A percentile compares a stretch with the other conserved stretches of the same genome.
phyloP scores from a whole-genome alignment of 2,797 vertebrate genomes.

The Delichon dasypus region DNA sequence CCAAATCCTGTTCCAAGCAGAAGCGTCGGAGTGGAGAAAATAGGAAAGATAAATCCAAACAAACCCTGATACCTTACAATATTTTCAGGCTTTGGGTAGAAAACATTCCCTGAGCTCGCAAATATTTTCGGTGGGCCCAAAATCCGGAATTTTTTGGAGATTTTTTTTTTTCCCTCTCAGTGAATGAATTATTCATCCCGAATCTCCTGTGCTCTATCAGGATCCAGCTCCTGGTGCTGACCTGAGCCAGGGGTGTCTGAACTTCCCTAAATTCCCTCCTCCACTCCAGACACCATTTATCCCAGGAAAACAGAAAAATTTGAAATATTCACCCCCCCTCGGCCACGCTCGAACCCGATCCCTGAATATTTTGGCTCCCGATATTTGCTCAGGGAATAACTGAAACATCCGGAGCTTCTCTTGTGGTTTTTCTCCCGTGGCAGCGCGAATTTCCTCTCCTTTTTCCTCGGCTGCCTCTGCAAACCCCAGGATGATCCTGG shows the following conservation, averaged over 20 bases:
- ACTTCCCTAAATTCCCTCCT: neutral
- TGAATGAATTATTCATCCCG: neutral
- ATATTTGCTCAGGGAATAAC: neutral
- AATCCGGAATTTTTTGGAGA: neutral
- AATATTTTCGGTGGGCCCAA: constrained; percentile 36
- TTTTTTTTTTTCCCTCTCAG: neutral
- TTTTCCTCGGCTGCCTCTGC: neutral
- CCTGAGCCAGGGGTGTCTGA: neutral
- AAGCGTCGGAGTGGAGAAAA: neutral
- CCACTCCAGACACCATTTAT: neutral
- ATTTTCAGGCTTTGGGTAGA: constrained; percentile 12
- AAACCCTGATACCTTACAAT: neutral
- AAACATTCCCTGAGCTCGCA: constrained; percentile 47
- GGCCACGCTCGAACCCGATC: neutral
- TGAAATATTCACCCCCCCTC: neutral
- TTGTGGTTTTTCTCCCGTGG: constrained; percentile 29
- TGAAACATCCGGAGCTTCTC: neutral
- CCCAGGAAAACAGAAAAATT: neutral
- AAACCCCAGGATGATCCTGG: constrained; percentile 18
- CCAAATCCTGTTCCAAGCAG: neutral
- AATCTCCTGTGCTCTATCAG: neutral
- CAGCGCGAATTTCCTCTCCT: constrained; percentile 13
- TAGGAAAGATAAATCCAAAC: neutral
- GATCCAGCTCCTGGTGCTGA: neutral
- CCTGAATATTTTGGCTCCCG: neutral